Base-by-base conservation (phyloP, 2,113 vertebrate genomes). In the Pygoscelis adeliae region DNA sequence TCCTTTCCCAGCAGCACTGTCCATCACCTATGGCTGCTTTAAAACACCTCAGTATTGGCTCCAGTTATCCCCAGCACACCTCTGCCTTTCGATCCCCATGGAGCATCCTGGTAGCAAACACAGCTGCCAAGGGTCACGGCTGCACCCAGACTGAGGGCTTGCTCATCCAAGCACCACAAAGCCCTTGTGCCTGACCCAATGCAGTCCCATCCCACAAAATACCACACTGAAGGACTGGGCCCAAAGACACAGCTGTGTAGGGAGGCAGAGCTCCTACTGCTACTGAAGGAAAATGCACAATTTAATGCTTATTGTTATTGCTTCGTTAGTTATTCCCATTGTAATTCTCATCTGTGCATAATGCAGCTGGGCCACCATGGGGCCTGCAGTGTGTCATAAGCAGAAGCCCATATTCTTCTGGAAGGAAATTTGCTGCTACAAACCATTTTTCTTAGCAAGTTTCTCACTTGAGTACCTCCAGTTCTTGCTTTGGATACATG, bases 201-300 rank as follows among this genome's bases (percentile, higher is more conserved):
- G 40, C 29, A 26, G 34, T 27, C 46, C 19, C 16, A 14, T 18
- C 61, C 53, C 29, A 74, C 25, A 36, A 62, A 62, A 49, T 27
- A 29, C 26, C 4, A 1, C 0, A 0, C 1, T 36, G 70, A 76
- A 70, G 70, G 46, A 40, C 0, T 26, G 11, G 13, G 29, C 26
- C 46, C n/a, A 27, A 67, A 30, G 27, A 22, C 29, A 52, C 2
- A 4, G 29, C 52, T 53, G 6, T 13, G 46, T 8, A 53, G 12
- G 34, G 34, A 42, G 25, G 15, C 40, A 49, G 26, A 55, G 26
- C 40, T 61, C 46, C 40, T 44, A 3, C 22, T 59, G 65, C 49
- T 47, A 7, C 34, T 18, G 25, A 30, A 38, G 23, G 59, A 61
- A 38, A 46, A 62, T 12, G 8, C n/a, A 49, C n/a, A 26, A 40